Percentiles rank a stretch among this genome's conserved stretches.
Evolutionary conservation across 2,113 vertebrate species (phyloP).

Genomic region (Oenanthe melanoleuca): DNA sequence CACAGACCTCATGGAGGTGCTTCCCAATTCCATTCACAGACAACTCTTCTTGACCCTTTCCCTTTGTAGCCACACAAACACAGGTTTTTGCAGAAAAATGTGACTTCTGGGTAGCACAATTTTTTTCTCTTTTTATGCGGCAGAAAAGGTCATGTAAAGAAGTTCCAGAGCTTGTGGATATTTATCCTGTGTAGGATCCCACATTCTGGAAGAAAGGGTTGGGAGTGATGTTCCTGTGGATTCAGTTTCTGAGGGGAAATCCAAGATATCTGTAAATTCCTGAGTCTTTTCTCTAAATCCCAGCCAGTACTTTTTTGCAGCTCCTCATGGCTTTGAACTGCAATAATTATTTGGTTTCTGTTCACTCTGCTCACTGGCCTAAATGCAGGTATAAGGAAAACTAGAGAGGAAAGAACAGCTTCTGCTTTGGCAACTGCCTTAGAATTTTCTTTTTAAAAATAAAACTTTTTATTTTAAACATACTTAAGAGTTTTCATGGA

Average conservation of each 20-base stretch:
- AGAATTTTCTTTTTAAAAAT: no score
- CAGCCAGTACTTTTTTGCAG: background rate
- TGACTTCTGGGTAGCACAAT: background rate
- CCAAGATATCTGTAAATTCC: background rate
- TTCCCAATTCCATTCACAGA: background rate
- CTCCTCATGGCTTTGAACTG: background rate
- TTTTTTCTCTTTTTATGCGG: background rate
- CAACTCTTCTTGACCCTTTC: background rate
- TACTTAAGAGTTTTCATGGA: background rate
- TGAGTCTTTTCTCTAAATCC: background rate
- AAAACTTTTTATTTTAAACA: background rate
- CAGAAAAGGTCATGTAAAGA: background rate
- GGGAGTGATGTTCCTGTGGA: fast-evolving
- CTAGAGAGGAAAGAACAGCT: background rate
- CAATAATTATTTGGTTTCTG: background rate
- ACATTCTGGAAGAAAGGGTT: background rate
- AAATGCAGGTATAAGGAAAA: background rate
- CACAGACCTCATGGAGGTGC: background rate
- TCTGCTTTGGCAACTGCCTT: background rate
- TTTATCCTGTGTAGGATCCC: background rate
- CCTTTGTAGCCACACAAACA: background rate
- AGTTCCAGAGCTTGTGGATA: fast-evolving
- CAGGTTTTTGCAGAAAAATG: fast-evolving
- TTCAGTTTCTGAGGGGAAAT: background rate
- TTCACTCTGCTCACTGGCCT: background rate